Percentiles rank a stretch among this genome's conserved stretches.
Conservation (phyloP, 92 coral and sea anemone genomes). For the Metridium senile region DNA sequence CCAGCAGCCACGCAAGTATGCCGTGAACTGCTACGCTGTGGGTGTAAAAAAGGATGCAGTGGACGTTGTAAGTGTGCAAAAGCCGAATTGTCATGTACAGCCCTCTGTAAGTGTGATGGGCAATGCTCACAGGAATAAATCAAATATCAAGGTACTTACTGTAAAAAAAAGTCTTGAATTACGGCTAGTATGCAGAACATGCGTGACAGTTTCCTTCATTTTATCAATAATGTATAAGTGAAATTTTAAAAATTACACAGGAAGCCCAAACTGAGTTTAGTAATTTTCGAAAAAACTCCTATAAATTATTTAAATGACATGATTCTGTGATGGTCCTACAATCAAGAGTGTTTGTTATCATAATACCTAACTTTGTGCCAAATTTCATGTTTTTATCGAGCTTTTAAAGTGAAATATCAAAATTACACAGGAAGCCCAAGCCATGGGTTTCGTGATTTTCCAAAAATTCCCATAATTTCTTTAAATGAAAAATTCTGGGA, state of each 20-base stretch:
- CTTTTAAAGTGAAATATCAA: background rate
- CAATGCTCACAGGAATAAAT: conserved; percentile 18
- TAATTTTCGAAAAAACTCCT: background rate
- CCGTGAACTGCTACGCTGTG: conserved; percentile 53
- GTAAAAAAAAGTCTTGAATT: background rate
- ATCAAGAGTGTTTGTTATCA: no score
- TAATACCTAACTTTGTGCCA: no score
- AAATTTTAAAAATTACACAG: background rate
- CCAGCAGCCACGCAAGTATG: conserved; percentile 53
- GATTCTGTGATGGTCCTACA: background rate
- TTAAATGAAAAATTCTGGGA: conserved; percentile 8
- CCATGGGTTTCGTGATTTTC: background rate
- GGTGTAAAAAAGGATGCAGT: conserved; percentile 56
- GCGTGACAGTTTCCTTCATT: background rate
- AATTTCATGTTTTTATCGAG: conserved; percentile 1
- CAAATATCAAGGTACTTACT: background rate
- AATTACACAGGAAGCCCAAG: no score
- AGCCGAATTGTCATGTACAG: conserved; percentile 54
- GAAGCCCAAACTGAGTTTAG: background rate
- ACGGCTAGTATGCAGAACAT: background rate
- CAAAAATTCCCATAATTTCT: background rate
- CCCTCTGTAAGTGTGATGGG: conserved; percentile 59
- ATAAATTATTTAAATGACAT: background rate
- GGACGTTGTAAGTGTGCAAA: conserved; percentile 44
- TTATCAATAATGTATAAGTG: no score